These are phyloP conservation scores for Stegophylla sp. DNA, from an alignment of 2,888 invertebrate genomes.

Conservation along the genomic window DNA sequence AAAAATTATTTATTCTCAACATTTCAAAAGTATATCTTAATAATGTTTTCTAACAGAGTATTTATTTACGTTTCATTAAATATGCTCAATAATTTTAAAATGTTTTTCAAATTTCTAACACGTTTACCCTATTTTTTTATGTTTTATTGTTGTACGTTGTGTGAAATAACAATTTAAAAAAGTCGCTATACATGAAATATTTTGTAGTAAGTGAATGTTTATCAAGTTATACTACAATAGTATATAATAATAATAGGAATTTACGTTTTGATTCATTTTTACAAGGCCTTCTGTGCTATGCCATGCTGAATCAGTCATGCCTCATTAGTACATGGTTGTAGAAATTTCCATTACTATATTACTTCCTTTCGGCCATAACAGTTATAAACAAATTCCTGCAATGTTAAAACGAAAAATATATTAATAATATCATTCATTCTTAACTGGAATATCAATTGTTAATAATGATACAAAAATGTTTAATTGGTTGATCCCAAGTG, in stretches of 20 bases:
- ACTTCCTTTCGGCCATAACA: background rate
- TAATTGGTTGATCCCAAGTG: constrained; percentile 46
- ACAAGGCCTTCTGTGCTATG: constrained; percentile 39
- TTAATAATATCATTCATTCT: background rate
- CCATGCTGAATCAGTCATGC: constrained; percentile 48
- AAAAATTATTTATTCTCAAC: background rate
- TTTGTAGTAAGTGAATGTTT: constrained; percentile 7
- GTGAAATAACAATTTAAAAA: background rate
- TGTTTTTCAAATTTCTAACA: background rate
- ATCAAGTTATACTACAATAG: constrained; percentile 28
- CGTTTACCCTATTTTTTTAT: background rate
- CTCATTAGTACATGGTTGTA: constrained; percentile 14
- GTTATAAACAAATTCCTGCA: constrained; percentile 12
- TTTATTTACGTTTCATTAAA: background rate
- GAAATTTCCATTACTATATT: constrained; percentile 45
- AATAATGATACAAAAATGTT: constrained; percentile 51
- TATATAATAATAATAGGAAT: constrained; percentile 19
- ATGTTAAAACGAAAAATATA: constrained; percentile 4
- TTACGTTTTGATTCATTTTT: constrained; percentile 24
- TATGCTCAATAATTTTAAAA: background rate
- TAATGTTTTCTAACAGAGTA: background rate
- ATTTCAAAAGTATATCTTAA: background rate
- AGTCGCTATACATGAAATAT: background rate
- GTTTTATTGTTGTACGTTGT: background rate
- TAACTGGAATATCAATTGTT: background rate